These are phyloP conservation scores for Nephrotoma appendiculata DNA, from an alignment of 2,888 invertebrate genomes.

Conservation along the genomic window DNA sequence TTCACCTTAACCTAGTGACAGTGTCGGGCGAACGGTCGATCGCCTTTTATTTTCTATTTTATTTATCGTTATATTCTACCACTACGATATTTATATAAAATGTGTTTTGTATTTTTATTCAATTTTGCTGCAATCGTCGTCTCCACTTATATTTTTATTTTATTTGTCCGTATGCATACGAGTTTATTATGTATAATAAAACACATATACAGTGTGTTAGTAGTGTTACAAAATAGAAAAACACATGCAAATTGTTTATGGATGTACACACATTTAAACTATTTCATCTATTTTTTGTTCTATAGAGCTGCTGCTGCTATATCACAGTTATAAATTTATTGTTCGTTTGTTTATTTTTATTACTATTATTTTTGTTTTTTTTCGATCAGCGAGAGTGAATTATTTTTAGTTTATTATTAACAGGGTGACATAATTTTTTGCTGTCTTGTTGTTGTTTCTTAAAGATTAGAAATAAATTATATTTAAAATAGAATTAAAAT, in stretches of 20 bases:
- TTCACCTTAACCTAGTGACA: conserved; percentile 36
- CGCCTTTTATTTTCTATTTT: conserved; percentile 19
- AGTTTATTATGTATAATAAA: not conserved
- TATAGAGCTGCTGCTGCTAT: not conserved
- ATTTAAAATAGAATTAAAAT: not conserved
- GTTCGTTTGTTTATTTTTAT: not conserved
- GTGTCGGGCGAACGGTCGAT: conserved; percentile 34
- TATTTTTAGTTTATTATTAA: not conserved
- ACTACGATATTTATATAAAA: not conserved
- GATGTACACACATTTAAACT: not conserved
- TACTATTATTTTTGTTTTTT: not conserved
- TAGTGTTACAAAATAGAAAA: not conserved
- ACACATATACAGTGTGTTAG: not conserved
- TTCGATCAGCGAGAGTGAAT: conserved; percentile 3
- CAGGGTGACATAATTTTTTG: not conserved
- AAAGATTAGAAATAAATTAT: not conserved
- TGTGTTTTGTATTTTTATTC: not conserved
- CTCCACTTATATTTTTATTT: not conserved
- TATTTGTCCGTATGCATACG: not conserved
- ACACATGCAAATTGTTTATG: not conserved
- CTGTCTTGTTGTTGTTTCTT: not conserved
- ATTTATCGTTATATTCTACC: not conserved
- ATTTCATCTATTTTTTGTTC: not conserved
- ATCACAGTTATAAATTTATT: conserved; percentile 1
- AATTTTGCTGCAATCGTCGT: not conserved